Percentiles rank a stretch among this genome's conserved stretches.
These are phyloP conservation scores for Forpus xanthops DNA, from an alignment of 2,797 vertebrate species.

Conservation along the genomic window DNA sequence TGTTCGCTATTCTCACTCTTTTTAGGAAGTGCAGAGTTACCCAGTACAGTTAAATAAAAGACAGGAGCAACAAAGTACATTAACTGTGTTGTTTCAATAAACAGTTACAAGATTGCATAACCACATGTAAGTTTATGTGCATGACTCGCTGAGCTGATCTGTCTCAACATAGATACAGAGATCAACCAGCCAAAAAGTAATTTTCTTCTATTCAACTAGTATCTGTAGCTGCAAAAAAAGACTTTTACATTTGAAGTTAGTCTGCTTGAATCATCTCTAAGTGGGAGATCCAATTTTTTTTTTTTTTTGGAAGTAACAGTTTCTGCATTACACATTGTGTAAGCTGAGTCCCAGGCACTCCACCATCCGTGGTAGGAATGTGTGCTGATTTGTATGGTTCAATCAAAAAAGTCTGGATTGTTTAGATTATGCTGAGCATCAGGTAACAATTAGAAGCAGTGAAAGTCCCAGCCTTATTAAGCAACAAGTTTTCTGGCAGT, in stretches of 20 bases:
- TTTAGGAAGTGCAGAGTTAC: background rate
- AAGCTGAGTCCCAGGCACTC: background rate
- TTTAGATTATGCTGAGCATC: background rate
- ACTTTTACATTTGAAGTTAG: background rate
- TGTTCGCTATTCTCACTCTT: background rate
- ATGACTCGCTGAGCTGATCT: background rate
- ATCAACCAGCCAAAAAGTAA: background rate
- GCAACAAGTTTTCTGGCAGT: background rate
- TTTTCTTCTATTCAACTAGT: background rate
- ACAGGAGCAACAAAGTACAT: background rate
- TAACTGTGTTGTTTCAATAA: background rate
- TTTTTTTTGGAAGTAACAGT: background rate
- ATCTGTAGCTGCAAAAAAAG: background rate
- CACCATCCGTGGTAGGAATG: accelerated
- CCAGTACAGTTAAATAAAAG: background rate
- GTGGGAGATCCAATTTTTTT: accelerated
- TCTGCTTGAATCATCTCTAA: background rate
- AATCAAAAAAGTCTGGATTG: background rate
- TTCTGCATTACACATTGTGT: background rate
- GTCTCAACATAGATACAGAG: background rate
- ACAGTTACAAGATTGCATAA: background rate
- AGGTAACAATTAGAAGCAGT: background rate
- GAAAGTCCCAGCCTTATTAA: background rate
- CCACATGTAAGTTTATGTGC: background rate
- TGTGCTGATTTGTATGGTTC: background rate